Conservation (phyloP, 2,113 vertebrate species). For the Vulpes ferrilata region DNA sequence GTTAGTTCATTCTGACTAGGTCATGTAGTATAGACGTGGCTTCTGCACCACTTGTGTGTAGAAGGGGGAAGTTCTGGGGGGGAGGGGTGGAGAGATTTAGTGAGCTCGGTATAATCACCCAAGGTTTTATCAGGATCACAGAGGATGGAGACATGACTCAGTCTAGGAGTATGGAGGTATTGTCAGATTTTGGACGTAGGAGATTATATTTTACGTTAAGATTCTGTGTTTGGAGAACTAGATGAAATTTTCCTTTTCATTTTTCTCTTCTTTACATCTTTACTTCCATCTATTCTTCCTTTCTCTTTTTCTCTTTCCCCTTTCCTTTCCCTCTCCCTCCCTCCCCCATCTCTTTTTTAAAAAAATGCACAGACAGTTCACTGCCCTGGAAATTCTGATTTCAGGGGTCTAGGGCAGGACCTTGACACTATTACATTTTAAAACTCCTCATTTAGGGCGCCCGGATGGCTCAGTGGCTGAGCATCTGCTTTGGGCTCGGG, state of each 20-base stretch:
- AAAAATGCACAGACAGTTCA: neutral
- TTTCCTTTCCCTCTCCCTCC: neutral
- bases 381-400: constrained; percentile 32
- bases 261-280: too few species aligned
- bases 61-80: neutral
- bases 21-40: neutral
- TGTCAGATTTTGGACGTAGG: constrained; percentile 10
- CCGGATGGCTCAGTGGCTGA: too few species aligned
- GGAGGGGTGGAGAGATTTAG: neutral
- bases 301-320: too few species aligned
- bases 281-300: too few species aligned
- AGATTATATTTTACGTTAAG: neutral
- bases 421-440: constrained; percentile 21
- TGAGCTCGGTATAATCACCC: neutral
- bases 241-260: neutral
- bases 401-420: neutral
- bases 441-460: neutral
- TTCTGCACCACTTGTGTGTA: neutral
- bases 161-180: neutral
- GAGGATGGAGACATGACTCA: neutral
- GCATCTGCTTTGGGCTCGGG: too few species aligned
- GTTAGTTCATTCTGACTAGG: neutral
- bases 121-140: neutral
- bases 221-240: constrained; percentile 41
- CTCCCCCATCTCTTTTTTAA: neutral